Base-by-base conservation (phyloP, 2,797 vertebrate species). In the Pangasius sanitwongsei region DNA sequence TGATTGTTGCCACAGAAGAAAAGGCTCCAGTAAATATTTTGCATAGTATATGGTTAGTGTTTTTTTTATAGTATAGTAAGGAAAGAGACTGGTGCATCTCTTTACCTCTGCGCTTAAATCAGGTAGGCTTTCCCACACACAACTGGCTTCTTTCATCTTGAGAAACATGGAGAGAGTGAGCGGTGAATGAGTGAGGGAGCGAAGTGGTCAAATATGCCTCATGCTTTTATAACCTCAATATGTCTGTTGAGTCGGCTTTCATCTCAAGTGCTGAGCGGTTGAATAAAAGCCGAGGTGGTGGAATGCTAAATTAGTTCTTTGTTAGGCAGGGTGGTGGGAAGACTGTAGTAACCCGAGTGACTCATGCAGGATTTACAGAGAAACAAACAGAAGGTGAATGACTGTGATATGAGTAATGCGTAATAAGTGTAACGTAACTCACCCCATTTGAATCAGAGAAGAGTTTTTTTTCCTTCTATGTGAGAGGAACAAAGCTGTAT, bases 361-460 rank as follows among this genome's bases (percentile, higher is more conserved):
- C 85, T 92, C 90, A 92, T 80, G 41, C 85, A 67, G 89, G 85
- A 72, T 86, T 86, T 83, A 48, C 83, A 86, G n/a, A n/a, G 72
- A 85, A 69, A 87, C n/a, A 87, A 75, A 87, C 72, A 86, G 53
- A 75, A 61, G 50, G 55, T 83, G 80, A 83, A 86, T 83, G 87
- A 83, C 55, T 63, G 78, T 75, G 78, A 12, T 48, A 83, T 87
- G 88, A 86, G 44, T 87, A 65, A 87, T 83, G 28, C 8, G 1
- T 41, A 77, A 85, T 57, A 61, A 82, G 53, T 28, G 2, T 2
- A 37, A 53, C 31, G 57, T 44, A 63, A 13, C 28, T 63, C 23
- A 7, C 4, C 81, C 9, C 12, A 11, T 37, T 75, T 75, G 13
- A 74, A 61, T 5, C 86, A 87, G 11, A 48, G 5, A 48, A 83